Conservation (phyloP, 64 coral and sea anemone genomes). For the Pocillopora damicornis region DNA sequence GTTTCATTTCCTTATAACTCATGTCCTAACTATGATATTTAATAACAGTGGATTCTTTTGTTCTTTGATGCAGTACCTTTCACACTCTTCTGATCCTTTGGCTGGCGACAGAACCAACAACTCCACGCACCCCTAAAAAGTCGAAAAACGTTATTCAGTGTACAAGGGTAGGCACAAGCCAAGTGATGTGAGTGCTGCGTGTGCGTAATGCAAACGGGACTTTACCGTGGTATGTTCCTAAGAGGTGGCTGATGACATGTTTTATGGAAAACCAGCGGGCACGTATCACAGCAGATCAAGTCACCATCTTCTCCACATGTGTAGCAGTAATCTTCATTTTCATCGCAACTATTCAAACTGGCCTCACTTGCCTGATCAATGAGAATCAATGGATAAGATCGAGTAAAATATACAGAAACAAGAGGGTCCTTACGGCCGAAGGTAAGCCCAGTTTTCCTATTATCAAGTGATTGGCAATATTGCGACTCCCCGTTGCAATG, state of each 20-base stretch:
- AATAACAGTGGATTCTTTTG: neutral
- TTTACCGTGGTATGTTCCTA: constrained; percentile 79
- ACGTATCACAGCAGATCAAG: constrained; percentile 88
- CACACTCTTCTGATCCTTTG: constrained; percentile 8
- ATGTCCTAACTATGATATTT: too few species aligned
- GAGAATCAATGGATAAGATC: neutral
- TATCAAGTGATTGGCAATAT: too few species aligned
- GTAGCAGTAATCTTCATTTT: constrained; percentile 90
- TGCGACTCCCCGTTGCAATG: too few species aligned
- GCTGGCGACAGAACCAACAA: constrained; percentile 46
- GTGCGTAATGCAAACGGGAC: neutral
- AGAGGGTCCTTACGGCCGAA: too few species aligned
- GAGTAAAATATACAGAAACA: neutral
- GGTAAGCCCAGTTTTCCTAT: too few species aligned
- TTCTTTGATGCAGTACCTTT: too few species aligned
- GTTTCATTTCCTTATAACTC: too few species aligned
- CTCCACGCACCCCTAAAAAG: constrained; percentile 47
- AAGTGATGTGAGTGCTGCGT: neutral
- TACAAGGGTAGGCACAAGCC: neutral
- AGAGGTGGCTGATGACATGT: constrained; percentile 91
- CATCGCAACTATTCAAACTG: constrained; percentile 24
- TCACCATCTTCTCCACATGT: constrained; percentile 73
- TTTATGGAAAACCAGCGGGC: constrained; percentile 87
- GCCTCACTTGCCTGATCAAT: constrained; percentile 27
- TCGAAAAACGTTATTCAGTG: neutral